A percentile compares a stretch with the other conserved stretches of the same genome.
These are phyloP conservation scores for Latrodectus hesperus DNA, from an alignment of 2,888 invertebrate genomes.

Conservation along the genomic window DNA sequence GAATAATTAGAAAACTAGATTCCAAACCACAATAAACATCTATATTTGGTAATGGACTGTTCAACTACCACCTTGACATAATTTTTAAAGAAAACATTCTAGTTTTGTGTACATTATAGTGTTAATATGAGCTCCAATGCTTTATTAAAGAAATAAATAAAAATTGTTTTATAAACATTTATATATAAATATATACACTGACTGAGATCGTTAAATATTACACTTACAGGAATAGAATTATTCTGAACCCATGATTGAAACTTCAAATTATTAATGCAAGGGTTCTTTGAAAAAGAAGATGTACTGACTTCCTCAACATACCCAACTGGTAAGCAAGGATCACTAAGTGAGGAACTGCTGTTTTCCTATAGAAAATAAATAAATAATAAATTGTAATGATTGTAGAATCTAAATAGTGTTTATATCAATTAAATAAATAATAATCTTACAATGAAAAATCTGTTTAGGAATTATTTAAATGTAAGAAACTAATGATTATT, in stretches of 20 bases:
- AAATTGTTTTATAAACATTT: too few species aligned
- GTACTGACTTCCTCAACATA: constrained; percentile 13
- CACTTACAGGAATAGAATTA: constrained; percentile 35
- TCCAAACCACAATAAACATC: too few species aligned
- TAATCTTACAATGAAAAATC: neutral
- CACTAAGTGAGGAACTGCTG: constrained; percentile 1
- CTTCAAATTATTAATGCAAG: constrained; percentile 38
- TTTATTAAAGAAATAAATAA: too few species aligned
- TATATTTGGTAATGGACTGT: too few species aligned
- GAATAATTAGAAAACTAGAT: too few species aligned
- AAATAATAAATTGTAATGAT: neutral
- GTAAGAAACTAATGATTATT: neutral
- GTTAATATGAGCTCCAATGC: too few species aligned
- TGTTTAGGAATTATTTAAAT: neutral
- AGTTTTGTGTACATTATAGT: too few species aligned
- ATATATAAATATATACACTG: too few species aligned
- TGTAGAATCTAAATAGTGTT: too few species aligned
- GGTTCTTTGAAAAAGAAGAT: constrained; percentile 18
- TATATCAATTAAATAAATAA: too few species aligned
- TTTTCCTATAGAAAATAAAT: constrained; percentile 2
- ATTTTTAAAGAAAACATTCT: too few species aligned
- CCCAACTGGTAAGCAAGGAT: constrained; percentile 73
- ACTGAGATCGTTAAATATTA: neutral
- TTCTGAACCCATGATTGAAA: constrained; percentile 24
- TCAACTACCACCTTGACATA: too few species aligned